These are phyloP conservation scores for Melitaea athalia DNA, from an alignment of 2,888 invertebrate genomes.

Conservation along the genomic window DNA sequence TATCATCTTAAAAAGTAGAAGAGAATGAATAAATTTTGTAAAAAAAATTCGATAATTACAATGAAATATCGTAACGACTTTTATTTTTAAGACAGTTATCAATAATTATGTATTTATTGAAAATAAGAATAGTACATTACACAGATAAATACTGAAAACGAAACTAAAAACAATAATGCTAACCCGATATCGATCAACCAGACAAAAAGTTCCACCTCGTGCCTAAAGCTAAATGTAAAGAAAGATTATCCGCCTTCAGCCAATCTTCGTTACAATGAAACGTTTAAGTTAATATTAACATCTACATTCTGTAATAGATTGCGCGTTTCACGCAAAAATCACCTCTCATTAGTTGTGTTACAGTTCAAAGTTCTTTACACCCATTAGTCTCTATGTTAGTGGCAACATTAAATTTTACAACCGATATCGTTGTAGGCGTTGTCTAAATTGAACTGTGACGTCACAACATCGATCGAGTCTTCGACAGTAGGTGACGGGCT, in stretches of 20 bases:
- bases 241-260: background rate
- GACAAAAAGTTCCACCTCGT: background rate
- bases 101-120: too few species aligned
- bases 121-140: too few species aligned
- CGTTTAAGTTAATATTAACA: slow-evolving; percentile 11
- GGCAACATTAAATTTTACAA: slow-evolving; percentile 39
- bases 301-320: slow-evolving; percentile 5
- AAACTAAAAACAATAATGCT: too few species aligned
- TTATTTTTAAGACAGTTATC: too few species aligned
- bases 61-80: too few species aligned
- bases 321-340: background rate
- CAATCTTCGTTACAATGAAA: slow-evolving; percentile 5
- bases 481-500: background rate
- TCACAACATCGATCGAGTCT: slow-evolving; percentile 24
- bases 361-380: background rate
- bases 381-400: slow-evolving; percentile 14
- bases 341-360: background rate
- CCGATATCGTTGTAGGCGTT: slow-evolving; percentile 35
- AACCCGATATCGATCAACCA: background rate
- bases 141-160: too few species aligned
- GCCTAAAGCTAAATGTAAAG: background rate
- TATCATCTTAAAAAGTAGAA: too few species aligned
- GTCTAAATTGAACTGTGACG: slow-evolving; percentile 39
- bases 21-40: too few species aligned
- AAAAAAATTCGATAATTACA: too few species aligned